phyloP scores from a whole-genome alignment of 1,140 invertebrate species.

The Ceratina australensis region DNA sequence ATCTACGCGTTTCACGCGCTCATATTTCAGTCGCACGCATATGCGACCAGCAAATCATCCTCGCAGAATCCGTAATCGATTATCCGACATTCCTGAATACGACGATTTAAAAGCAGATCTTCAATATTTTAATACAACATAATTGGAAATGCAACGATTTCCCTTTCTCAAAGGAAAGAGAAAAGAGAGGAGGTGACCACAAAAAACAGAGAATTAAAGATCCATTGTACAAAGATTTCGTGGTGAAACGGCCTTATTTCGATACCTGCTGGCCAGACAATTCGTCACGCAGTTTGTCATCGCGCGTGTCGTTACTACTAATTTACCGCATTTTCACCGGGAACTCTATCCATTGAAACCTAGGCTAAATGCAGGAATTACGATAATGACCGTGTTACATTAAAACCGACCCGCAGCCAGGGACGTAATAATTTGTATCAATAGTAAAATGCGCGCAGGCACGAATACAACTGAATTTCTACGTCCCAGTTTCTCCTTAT shows the following conservation, averaged over 20 bases:
- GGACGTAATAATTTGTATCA: slow-evolving; percentile 26
- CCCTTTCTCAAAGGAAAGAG: too few relatives aligned
- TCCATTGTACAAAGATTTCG: not conserved
- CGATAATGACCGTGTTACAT: slow-evolving; percentile 25
- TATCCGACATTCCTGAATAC: not conserved
- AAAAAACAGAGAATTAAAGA: not conserved
- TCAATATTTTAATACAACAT: not conserved
- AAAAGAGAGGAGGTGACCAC: not conserved
- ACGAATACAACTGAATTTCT: slow-evolving; percentile 8
- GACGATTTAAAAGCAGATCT: not conserved
- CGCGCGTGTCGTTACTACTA: slow-evolving; percentile 55
- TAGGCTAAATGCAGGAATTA: slow-evolving; percentile 39
- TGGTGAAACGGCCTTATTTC: slow-evolving; percentile 38
- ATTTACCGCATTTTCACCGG: slow-evolving; percentile 56
- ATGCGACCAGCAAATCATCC: not conserved
- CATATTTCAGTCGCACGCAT: not conserved
- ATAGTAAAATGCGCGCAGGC: slow-evolving; percentile 2
- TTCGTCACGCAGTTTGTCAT: slow-evolving; percentile 39
- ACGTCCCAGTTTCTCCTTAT: slow-evolving; percentile 8
- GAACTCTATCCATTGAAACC: slow-evolving; percentile 13
- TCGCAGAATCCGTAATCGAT: not conserved
- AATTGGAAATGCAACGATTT: too few relatives aligned
- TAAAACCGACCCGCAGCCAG: not conserved
- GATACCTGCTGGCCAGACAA: slow-evolving; percentile 27
- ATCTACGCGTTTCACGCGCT: not conserved